Evolutionary conservation across 2,888 invertebrate genomes (phyloP).

Genomic region (Julus scanicus): DNA sequence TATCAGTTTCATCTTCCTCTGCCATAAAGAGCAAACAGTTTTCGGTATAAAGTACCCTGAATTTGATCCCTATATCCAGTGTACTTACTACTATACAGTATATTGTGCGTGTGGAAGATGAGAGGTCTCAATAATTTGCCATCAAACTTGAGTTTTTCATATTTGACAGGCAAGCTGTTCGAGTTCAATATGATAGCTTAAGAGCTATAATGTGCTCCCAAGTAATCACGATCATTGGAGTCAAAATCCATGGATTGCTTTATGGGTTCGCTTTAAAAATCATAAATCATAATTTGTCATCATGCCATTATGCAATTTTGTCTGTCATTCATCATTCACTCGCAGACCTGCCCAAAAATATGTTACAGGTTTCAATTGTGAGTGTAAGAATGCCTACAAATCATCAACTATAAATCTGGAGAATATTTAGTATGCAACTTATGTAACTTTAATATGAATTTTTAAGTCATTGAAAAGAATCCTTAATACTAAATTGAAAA

Average conservation of each 20-base stretch:
- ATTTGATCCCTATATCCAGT: neutral
- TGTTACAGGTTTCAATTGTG: neutral
- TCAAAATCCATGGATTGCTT: conserved; percentile 29
- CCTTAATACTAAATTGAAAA: too few species aligned
- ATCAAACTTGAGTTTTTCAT: conserved; percentile 24
- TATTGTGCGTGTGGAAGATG: neutral
- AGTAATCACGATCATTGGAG: conserved; percentile 40
- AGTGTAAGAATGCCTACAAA: neutral
- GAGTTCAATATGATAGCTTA: conserved; percentile 4
- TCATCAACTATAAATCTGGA: neutral
- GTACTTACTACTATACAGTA: neutral
- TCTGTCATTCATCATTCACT: conserved; percentile 38
- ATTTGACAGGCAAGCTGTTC: conserved; percentile 35
- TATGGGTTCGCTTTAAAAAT: conserved; percentile 14
- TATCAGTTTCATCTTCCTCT: neutral
- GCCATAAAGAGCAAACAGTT: neutral
- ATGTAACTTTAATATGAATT: too few species aligned
- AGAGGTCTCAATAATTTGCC: neutral
- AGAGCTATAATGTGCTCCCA: neutral
- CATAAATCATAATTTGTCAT: conserved; percentile 40
- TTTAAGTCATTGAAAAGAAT: too few species aligned
- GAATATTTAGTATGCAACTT: too few species aligned
- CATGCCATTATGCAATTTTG: conserved; percentile 31
- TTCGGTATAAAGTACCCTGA: neutral
- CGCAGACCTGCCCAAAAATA: conserved; percentile 7